A percentile compares a stretch with the other conserved stretches of the same genome.
Conservation (phyloP, 2,797 vertebrate genomes). For the Coracias cyanogaster region DNA sequence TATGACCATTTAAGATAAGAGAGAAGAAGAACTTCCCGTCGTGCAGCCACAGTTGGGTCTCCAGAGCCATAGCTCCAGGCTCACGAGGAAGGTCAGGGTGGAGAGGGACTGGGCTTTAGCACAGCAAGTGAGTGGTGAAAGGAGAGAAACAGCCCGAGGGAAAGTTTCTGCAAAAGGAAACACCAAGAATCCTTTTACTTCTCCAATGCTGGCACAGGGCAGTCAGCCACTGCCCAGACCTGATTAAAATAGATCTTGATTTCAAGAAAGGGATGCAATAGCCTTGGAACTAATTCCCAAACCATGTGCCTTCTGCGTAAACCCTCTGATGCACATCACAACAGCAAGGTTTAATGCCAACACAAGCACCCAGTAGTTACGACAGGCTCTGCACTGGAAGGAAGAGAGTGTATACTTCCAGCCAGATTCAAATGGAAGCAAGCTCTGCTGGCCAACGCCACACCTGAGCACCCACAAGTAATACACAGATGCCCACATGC, state of each 20-base stretch:
- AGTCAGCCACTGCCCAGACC: neutral
- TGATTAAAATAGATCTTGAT: neutral
- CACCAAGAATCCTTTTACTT: neutral
- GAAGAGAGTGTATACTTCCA: neutral
- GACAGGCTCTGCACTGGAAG: neutral
- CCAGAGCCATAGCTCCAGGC: neutral
- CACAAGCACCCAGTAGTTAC: neutral
- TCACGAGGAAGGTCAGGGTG: neutral
- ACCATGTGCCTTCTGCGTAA: neutral
- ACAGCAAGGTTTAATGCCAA: neutral
- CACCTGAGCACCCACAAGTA: too few species aligned
- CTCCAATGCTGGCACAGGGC: neutral
- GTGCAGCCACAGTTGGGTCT: neutral
- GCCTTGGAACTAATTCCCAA: neutral
- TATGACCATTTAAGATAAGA: neutral
- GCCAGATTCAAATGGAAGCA: neutral
- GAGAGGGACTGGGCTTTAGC: neutral
- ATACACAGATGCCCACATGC: neutral
- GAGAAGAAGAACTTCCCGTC: neutral
- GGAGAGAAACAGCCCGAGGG: neutral
- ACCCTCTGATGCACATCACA: neutral
- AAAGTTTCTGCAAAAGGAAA: neutral
- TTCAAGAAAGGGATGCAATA: neutral
- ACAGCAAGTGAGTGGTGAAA: accelerated
- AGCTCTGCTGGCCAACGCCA: accelerated